Percentiles rank a stretch among this genome's conserved stretches.
phyloP scores from a whole-genome alignment of 2,797 vertebrate species.

The Sternotherus odoratus region DNA sequence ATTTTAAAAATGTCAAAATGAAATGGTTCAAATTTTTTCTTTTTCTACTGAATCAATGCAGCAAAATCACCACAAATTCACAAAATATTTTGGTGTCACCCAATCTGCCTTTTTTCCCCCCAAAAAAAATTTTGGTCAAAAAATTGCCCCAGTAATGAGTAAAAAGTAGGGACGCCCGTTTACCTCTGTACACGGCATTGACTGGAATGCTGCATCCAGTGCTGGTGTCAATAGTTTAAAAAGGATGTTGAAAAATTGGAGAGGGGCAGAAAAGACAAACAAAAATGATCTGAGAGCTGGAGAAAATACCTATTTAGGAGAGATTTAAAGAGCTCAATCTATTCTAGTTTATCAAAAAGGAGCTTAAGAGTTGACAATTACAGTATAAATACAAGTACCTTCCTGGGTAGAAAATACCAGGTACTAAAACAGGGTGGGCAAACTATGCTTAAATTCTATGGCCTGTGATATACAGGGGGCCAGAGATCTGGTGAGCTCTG shows the following conservation, averaged over 20 bases:
- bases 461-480: not conserved
- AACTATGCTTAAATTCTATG: not conserved
- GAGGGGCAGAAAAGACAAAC: not conserved
- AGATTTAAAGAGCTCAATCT: slow-evolving; percentile 61
- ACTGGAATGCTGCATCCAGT: not conserved
- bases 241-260: not conserved
- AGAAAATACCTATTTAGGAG: slow-evolving; percentile 60
- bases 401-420: slow-evolving; percentile 38
- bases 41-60: not conserved
- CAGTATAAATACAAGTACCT: slow-evolving; percentile 65
- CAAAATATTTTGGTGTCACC: not conserved
- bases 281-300: not conserved
- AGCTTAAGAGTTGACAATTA: slow-evolving; percentile 65
- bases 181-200: not conserved
- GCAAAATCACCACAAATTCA: not conserved
- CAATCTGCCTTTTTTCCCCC: not conserved
- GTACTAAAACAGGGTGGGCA: not conserved
- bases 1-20: not conserved
- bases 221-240: not conserved
- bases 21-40: not conserved
- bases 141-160: not conserved
- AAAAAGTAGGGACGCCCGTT: not conserved
- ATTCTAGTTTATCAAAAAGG: slow-evolving; percentile 67
- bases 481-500: not conserved
- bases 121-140: not conserved